Percentiles rank a stretch among this genome's conserved stretches.
phyloP scores from a whole-genome alignment of 2,113 vertebrate species.

The Cyanistes caeruleus region DNA sequence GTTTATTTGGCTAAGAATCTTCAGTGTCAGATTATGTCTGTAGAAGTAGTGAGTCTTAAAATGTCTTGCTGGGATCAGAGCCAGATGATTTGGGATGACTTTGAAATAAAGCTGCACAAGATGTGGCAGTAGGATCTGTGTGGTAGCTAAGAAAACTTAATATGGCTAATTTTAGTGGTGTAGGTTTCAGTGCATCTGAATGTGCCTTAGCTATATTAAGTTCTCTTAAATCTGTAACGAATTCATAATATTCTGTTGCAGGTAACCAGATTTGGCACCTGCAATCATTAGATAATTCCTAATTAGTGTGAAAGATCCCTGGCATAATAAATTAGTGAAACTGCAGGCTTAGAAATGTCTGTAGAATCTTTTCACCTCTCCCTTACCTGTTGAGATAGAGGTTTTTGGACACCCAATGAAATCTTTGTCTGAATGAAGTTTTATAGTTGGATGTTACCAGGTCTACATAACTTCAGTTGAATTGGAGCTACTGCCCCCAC shows the following conservation, averaged over 20 bases:
- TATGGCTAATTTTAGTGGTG: background rate
- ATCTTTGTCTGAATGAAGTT: background rate
- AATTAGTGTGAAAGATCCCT: background rate
- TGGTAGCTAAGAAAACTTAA: background rate
- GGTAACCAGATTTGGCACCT: background rate
- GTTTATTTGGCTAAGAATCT: conserved; percentile 51
- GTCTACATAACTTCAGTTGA: background rate
- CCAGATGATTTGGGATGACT: background rate
- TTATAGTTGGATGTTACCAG: background rate
- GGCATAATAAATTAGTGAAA: background rate
- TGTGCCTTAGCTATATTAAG: background rate
- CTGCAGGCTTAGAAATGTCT: background rate
- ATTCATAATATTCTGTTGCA: background rate
- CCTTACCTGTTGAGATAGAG: background rate
- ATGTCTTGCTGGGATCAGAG: conserved; percentile 45
- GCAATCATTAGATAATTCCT: background rate
- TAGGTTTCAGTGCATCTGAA: background rate
- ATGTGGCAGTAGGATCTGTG: background rate
- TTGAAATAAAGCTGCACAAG: background rate
- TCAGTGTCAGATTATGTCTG: conserved; percentile 22
- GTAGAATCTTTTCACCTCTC: background rate
- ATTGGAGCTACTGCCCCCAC: background rate
- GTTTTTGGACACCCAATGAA: background rate
- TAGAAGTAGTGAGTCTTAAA: background rate
- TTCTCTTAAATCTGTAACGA: background rate